Evolutionary conservation across 2,888 invertebrate genomes (phyloP), one percentile per base, ranked within the genome.

Genomic region (Polymixis flavicincta): DNA sequence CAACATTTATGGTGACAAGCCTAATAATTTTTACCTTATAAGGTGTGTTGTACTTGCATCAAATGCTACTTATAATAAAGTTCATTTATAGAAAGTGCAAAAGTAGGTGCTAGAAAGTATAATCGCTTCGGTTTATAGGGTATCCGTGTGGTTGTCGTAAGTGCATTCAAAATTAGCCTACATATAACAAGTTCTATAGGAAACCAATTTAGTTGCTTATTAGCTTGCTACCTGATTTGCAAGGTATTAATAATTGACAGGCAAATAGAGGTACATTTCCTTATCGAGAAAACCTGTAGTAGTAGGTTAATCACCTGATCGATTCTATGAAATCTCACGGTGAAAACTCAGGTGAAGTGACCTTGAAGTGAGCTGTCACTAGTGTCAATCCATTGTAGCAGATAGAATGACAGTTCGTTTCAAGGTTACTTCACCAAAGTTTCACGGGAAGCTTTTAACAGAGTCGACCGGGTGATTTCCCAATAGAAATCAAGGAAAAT

Each of bases 131-230:
- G 25, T 74, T 63, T 78, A 76, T 74, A 59, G 78, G 32, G 13
- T 57, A 59, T 54, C 25, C 25, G n/a, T 60, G 69, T 42, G 17
- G 48, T 50, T 61, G 50, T 11, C 17, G 42, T 61, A 66, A 66
- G n/a, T 82, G 82, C 76, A 85, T 76, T 65, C 22, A 71, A 71
- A 82, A 82, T 82, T 82, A 82, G 28, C 82, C 85, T 55, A 82
- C 69, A 42, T 82, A 64, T 13, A 8, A 64, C 85, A 64, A 55
- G 81, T 76, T 82, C 37, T 37, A 55, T 59, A 70, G 59, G 55
- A 75, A 85, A 55, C 22, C 19, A 45, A 32, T 82, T 55, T 0
- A 70, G 28, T 45, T 64, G 32, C 1, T 32, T 67, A 81, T 66
- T 80, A 67, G 22, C 48, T 25, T 19, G 50, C n/a, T 64, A 14